These are phyloP conservation scores for Ceyx cyanopectus DNA, from an alignment of 2,113 vertebrate species.

Conservation along the genomic window DNA sequence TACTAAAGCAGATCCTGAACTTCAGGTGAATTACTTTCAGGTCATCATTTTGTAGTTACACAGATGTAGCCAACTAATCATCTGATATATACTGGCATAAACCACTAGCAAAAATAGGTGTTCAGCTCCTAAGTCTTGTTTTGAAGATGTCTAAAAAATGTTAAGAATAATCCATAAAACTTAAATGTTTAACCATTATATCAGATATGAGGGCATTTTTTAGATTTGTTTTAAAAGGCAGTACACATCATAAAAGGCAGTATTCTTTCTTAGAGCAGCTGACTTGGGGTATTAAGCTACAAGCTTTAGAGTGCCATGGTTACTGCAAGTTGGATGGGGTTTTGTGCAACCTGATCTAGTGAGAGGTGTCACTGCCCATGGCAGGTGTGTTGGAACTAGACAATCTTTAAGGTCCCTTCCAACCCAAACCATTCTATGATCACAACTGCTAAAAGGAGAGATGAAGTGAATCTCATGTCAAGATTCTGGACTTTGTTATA, in stretches of 20 bases:
- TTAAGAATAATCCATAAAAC: neutral
- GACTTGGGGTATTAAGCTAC: neutral
- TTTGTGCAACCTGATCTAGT: too few species aligned
- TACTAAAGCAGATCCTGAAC: neutral
- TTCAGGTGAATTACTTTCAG: neutral
- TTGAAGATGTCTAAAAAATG: neutral
- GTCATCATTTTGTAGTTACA: neutral
- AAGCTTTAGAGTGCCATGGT: neutral
- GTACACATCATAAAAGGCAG: neutral
- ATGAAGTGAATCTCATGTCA: neutral
- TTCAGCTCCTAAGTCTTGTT: neutral
- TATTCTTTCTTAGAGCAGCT: neutral
- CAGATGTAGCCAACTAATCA: neutral
- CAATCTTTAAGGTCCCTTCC: too few species aligned
- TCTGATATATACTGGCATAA: neutral
- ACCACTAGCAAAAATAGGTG: neutral
- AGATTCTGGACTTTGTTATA: neutral
- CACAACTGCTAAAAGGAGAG: neutral
- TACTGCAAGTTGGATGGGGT: neutral
- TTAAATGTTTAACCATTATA: neutral
- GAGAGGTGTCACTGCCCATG: too few species aligned
- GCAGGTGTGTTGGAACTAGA: too few species aligned
- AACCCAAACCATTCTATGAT: neutral
- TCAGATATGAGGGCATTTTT: neutral
- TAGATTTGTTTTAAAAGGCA: neutral